Base-by-base conservation (phyloP, 2,888 invertebrate genomes). In the Nomada flava region DNA sequence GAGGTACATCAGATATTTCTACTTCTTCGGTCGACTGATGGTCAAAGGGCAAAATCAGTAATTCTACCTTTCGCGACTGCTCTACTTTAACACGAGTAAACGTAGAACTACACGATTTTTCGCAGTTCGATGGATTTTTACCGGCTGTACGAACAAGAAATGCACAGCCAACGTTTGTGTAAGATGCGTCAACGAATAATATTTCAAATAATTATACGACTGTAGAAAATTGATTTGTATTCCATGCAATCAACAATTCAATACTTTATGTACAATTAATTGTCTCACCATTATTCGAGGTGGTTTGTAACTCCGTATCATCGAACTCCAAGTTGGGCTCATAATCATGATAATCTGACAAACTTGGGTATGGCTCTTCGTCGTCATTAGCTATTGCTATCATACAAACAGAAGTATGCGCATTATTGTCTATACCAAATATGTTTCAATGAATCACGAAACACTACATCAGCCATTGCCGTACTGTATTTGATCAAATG, bases 281-380 rank as follows among this genome's bases (percentile, higher is more conserved):
- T 62, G 62, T 64, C 94, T 95, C 95, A 97, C 97, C 96, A 93
- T 96, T 95, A 88, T 96, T 95, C 76, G 96, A 95, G 68, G 96
- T 95, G 76, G 96, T 95, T 90, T 96, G 96, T 77, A 98, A 94
- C 94, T 99, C 99, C 18, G 98, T 97, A 94, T 99, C 99, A 95
- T 99, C 99, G 95, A 99, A 99, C 94, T 99, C 98, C 93, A 99
- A 95, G 94, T 98, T 97, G 18, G 98, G 98, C 94, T 99, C 99
- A 93, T 98, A 98, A 94, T 98, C 98, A 93, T 98, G 98, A 93
- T 96, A 97, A 94, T 98, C 98, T 50, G 98, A 98, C 79, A 98
- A 95, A 94, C 98, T 98, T 70, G 98, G 97, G 93, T 97, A 96
- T 11, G 96, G 95, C 91, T 98, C 98, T 85, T 98, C 97, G 79